Base-by-base conservation (phyloP, 1,140 invertebrate species). In the Macrocentrus cingulum region DNA sequence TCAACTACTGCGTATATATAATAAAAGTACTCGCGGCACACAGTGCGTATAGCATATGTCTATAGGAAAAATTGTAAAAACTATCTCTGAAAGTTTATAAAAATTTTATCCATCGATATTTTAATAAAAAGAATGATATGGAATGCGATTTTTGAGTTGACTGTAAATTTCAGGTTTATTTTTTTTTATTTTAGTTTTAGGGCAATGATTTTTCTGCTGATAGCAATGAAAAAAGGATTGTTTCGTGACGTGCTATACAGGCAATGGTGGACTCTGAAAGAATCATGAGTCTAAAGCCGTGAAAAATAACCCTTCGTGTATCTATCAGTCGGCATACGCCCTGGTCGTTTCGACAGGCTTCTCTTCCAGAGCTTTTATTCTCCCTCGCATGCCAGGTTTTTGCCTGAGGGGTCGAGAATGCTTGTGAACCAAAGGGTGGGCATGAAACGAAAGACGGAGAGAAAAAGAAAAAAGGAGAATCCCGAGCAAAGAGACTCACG, bases 401-500 rank as follows among this genome's bases (percentile, higher is more conserved):
- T 32, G 16, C 63, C 66, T 59, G 20, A 19, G 13, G 41, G 25
- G 44, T 44, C 25, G 25, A 54, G 49, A 45, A 36, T 39, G 46
- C 25, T 29, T 34, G 37, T 36, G 56, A 57, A 23, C 36, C 44
- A n/a, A 48, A 56, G 55, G 32, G 36, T 37, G 41, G 29, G 48
- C 16, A 60, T 44, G 32, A 22, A n/a, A n/a, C n/a, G n/a, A n/a
- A n/a, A n/a, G n/a, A n/a, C n/a, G n/a, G n/a, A n/a, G n/a, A 22
- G 9, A 46, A 52, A 42, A 11, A 50, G 25, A 51, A 48, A 36
- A 29, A 51, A 53, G 39, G 59, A 53, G 69, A 71, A 69, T 72
- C 69, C 72, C 63, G 75, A 75, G 68, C 72, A 74, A 76, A 75
- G 74, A 75, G 73, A 76, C 74, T 71, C 60, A 64, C 53, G 67